Evolutionary conservation across 2,888 invertebrate species (phyloP).

Genomic region (Lasioglossum calceatum): DNA sequence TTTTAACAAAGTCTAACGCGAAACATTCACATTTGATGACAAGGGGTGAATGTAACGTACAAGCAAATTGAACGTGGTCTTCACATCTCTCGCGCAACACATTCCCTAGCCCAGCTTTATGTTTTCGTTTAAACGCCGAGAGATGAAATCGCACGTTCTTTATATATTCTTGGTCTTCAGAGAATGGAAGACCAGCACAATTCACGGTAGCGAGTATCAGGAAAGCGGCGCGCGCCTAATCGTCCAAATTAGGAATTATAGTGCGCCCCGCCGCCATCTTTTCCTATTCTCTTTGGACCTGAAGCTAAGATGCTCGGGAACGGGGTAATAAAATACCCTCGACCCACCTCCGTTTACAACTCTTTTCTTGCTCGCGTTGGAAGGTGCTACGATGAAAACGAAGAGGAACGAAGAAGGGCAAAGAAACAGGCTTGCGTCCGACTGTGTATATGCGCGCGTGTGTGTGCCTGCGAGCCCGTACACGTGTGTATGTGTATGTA

Average conservation of each 20-base stretch:
- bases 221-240: slow-evolving; percentile 59
- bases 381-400: slow-evolving; percentile 41
- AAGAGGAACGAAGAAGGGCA: slow-evolving; percentile 33
- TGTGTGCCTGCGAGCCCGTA: background rate
- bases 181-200: slow-evolving; percentile 4
- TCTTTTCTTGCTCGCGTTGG: slow-evolving; percentile 34
- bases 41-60: background rate
- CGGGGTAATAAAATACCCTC: slow-evolving; percentile 66
- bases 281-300: slow-evolving; percentile 65
- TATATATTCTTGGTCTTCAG: background rate
- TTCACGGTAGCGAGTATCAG: slow-evolving; percentile 45
- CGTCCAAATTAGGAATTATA: slow-evolving; percentile 71
- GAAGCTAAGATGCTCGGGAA: slow-evolving; percentile 37
- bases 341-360: slow-evolving; percentile 34
- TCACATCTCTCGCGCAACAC: background rate
- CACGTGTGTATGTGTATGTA: background rate
- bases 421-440: slow-evolving; percentile 22
- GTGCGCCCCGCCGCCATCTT: slow-evolving; percentile 58
- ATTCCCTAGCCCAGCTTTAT: background rate
- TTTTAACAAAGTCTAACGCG: too few relatives aligned
- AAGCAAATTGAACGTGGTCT: background rate
- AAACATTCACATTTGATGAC: too few relatives aligned
- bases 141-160: background rate
- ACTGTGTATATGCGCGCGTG: background rate
- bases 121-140: background rate